Conservation (phyloP, 2,797 vertebrate genomes). For the Oreonectes daqikongensis region DNA sequence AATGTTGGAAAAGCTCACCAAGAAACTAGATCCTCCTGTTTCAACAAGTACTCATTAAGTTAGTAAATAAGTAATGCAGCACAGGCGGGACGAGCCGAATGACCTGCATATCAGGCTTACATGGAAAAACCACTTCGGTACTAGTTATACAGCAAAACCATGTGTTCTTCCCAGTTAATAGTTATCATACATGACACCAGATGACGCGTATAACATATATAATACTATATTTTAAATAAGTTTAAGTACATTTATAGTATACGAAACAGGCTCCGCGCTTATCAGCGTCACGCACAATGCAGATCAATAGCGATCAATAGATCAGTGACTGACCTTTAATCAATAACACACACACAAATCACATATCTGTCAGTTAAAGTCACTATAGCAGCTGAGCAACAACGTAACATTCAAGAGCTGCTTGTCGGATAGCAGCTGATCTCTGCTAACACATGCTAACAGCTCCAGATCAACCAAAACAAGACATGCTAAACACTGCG, state of each 20-base stretch:
- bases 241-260: neutral
- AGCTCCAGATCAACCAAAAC: slow-evolving; percentile 2
- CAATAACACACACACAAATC: neutral
- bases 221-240: neutral
- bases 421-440: slow-evolving; percentile 13
- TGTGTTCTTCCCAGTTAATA: neutral
- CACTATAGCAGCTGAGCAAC: neutral
- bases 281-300: neutral
- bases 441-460: slow-evolving; percentile 33
- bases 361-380: neutral
- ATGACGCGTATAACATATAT: neutral
- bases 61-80: slow-evolving; percentile 43
- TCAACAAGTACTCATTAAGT: slow-evolving; percentile 37
- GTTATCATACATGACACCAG: neutral
- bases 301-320: neutral
- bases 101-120: slow-evolving; percentile 28
- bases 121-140: neutral
- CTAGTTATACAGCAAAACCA: neutral
- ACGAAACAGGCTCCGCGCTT: neutral
- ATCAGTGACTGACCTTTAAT: neutral
- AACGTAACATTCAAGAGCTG: neutral
- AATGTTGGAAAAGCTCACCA: slow-evolving; percentile 27
- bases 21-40: slow-evolving; percentile 38
- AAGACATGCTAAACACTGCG: neutral
- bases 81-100: slow-evolving; percentile 29